Conservation (phyloP, 2,888 invertebrate genomes). For the Hydrotaea diabolus region DNA sequence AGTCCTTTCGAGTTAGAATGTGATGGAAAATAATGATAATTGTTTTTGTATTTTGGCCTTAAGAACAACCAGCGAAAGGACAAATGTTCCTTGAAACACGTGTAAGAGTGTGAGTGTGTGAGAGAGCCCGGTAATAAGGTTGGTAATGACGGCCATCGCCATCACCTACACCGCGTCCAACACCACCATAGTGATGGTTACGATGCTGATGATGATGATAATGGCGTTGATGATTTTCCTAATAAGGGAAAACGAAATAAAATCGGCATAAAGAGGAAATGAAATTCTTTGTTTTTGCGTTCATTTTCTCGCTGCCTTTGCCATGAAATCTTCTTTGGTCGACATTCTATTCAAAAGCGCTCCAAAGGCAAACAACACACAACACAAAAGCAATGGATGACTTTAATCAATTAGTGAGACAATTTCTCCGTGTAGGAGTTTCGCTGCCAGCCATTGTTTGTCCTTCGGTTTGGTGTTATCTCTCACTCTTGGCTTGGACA, state of each 20-base stretch:
- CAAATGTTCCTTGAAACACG: neutral
- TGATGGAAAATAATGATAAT: constrained; percentile 15
- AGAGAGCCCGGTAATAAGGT: neutral
- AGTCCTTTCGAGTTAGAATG: neutral
- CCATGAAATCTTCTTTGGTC: neutral
- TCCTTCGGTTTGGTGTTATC: neutral
- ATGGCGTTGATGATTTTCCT: constrained; percentile 11
- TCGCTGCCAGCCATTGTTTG: neutral
- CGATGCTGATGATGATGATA: constrained; percentile 40
- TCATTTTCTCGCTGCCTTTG: neutral
- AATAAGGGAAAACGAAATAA: constrained; percentile 14
- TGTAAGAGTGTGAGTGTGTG: neutral
- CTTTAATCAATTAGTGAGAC: constrained; percentile 47
- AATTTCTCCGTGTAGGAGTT: neutral
- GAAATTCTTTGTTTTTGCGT: constrained; percentile 23
- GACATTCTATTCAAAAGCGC: neutral
- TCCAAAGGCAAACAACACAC: neutral
- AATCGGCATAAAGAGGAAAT: constrained; percentile 8
- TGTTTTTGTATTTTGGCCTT: constrained; percentile 1
- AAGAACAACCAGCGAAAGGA: neutral
- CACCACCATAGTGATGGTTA: neutral
- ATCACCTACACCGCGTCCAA: neutral
- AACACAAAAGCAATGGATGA: neutral
- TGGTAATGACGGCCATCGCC: constrained; percentile 14
- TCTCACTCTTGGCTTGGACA: neutral